Conservation (phyloP, 2,888 invertebrate species). For the Netelia melanura region DNA sequence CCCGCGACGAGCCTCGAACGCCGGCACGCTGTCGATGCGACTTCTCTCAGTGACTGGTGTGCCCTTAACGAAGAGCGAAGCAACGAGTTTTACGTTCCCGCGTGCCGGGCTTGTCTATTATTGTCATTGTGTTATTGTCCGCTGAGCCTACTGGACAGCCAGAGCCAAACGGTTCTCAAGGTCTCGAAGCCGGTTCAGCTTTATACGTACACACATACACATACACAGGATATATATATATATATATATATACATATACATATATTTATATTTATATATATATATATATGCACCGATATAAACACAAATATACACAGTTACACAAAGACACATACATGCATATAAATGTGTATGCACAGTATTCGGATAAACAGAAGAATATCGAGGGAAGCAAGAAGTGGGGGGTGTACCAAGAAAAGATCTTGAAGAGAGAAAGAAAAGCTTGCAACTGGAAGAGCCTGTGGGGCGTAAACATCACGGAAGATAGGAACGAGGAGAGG, state of each 20-base stretch:
- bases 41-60: conserved; percentile 71
- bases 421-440: background rate
- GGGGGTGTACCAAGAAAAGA: conserved; percentile 7
- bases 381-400: conserved; percentile 2
- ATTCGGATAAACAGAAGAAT: conserved; percentile 5
- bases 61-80: conserved; percentile 67
- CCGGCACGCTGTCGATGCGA: conserved; percentile 71
- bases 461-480: background rate
- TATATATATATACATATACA: background rate
- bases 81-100: conserved; percentile 66
- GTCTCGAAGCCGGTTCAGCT: conserved; percentile 8
- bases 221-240: background rate
- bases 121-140: conserved; percentile 63
- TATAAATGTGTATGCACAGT: conserved; percentile 16
- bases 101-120: conserved; percentile 65
- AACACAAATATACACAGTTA: background rate
- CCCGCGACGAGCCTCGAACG: conserved; percentile 78
- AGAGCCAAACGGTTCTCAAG: conserved; percentile 61
- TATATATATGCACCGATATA: too few species aligned
- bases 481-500: background rate
- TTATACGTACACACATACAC: background rate
- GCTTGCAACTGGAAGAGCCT: background rate
- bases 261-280: background rate
- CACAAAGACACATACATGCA: background rate
- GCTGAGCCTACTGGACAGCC: conserved; percentile 39